These are phyloP conservation scores for Microcebus lehilahytsara DNA, from an alignment of 2,113 vertebrate genomes.

Conservation along the genomic window DNA sequence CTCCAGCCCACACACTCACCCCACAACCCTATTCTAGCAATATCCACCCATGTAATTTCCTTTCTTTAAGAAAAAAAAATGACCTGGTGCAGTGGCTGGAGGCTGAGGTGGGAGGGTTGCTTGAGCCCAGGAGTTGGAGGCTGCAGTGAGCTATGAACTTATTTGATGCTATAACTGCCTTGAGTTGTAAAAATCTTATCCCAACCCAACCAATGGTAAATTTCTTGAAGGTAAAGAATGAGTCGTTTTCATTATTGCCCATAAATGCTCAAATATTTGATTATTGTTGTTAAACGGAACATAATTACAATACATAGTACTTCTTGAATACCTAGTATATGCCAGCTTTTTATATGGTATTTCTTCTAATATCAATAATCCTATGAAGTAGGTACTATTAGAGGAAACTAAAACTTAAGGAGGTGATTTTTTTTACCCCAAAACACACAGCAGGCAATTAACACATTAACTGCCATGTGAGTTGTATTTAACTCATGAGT, in stretches of 20 bases:
- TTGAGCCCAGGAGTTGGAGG: no score
- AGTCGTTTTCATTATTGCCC: background rate
- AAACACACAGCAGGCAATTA: conserved; percentile 6
- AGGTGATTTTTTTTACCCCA: background rate
- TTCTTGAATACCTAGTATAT: background rate
- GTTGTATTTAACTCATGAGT: no score
- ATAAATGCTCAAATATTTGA: background rate
- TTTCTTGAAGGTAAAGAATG: conserved; percentile 23
- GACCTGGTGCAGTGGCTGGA: no score
- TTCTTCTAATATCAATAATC: conserved; percentile 21
- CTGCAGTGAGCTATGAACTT: background rate
- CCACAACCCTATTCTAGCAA: background rate
- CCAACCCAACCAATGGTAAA: background rate
- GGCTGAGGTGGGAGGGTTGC: no score
- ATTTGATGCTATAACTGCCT: background rate
- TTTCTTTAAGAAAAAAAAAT: background rate
- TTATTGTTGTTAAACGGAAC: conserved; percentile 2
- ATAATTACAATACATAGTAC: background rate
- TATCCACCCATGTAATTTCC: background rate
- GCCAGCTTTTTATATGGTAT: background rate
- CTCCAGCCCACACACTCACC: background rate
- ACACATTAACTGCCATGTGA: no score
- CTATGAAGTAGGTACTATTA: background rate
- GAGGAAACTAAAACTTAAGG: background rate
- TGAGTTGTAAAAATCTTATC: background rate